These are phyloP conservation scores for Trichonephila clavipes DNA, from an alignment of 1,140 invertebrate genomes.

Conservation along the genomic window DNA sequence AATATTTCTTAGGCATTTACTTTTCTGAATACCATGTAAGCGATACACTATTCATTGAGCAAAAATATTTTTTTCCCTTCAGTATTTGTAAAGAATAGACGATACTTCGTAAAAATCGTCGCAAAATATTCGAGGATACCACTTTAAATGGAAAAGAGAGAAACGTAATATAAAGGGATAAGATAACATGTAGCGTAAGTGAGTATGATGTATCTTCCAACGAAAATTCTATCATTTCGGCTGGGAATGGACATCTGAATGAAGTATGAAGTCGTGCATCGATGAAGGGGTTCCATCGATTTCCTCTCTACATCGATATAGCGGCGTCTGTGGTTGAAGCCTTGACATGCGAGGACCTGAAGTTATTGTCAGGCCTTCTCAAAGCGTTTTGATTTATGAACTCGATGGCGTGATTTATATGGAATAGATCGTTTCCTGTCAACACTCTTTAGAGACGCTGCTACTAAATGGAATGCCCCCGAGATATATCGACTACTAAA, in stretches of 20 bases:
- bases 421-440: constrained; percentile 71
- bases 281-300: constrained; percentile 43
- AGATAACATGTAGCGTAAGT: too few species aligned
- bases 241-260: not conserved
- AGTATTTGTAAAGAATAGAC: too few species aligned
- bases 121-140: too few species aligned
- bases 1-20: too few species aligned
- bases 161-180: too few species aligned
- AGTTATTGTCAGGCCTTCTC: constrained; percentile 67
- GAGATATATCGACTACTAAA: constrained; percentile 19
- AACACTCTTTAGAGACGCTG: constrained; percentile 29
- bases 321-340: constrained; percentile 60
- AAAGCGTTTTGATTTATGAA: constrained; percentile 71
- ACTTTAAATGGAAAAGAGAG: too few species aligned
- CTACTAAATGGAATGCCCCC: constrained; percentile 34
- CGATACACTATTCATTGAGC: too few species aligned
- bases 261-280: constrained; percentile 27
- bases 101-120: too few species aligned
- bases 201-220: not conserved
- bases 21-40: too few species aligned
- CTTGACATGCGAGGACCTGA: constrained; percentile 56
- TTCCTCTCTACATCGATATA: constrained; percentile 48
- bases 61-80: too few species aligned
- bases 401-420: constrained; percentile 63
- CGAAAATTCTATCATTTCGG: not conserved